Evolutionary conservation across 2,888 invertebrate species (phyloP).

Genomic region (Isoperla grammatica): DNA sequence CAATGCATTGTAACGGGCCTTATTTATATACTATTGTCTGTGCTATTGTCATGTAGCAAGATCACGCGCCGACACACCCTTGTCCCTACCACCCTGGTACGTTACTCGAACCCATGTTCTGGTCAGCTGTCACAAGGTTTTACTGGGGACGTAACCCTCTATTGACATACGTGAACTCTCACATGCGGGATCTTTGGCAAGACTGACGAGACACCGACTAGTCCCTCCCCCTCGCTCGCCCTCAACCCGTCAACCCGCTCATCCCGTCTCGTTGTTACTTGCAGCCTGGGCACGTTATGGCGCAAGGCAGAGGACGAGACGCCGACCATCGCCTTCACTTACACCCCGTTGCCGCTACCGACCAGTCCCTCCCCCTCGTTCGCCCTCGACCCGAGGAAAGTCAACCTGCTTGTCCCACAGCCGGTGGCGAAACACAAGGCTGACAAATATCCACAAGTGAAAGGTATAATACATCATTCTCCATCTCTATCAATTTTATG

Average conservation of each 20-base stretch:
- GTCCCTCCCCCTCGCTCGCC: background rate
- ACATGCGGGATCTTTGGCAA: too few species aligned
- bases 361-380: background rate
- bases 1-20: too few species aligned
- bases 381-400: constrained; percentile 13
- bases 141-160: too few species aligned
- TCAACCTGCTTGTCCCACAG: constrained; percentile 11
- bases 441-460: constrained; percentile 6
- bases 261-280: constrained; percentile 23
- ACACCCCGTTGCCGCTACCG: constrained; percentile 32
- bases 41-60: too few species aligned
- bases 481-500: too few species aligned
- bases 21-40: too few species aligned
- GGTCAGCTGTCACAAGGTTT: too few species aligned
- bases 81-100: too few species aligned
- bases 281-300: constrained; percentile 37
- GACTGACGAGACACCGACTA: too few species aligned
- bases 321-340: constrained; percentile 39
- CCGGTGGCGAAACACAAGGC: constrained; percentile 7
- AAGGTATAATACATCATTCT: constrained; percentile 17
- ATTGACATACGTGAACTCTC: too few species aligned
- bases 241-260: constrained; percentile 16
- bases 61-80: too few species aligned
- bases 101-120: too few species aligned
- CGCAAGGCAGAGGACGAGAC: constrained; percentile 33